These are phyloP conservation scores for Diaprepes abbreviatus DNA, from an alignment of 2,888 invertebrate species.

Conservation along the genomic window DNA sequence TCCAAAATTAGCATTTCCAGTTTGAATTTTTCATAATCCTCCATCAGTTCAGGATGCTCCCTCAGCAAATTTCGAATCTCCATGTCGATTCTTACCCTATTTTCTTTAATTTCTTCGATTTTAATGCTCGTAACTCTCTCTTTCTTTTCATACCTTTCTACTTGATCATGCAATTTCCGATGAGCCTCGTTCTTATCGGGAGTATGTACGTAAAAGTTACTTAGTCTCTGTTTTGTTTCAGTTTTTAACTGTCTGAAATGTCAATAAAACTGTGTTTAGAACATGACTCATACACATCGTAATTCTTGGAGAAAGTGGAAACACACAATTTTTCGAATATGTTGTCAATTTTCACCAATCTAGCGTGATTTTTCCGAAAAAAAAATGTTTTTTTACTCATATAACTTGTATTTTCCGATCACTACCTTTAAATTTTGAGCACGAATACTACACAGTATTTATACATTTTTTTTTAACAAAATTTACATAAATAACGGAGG, in stretches of 20 bases:
- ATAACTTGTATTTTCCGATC: too few species aligned
- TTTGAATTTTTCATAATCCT: constrained; percentile 53
- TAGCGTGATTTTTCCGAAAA: too few species aligned
- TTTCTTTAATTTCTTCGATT: constrained; percentile 53
- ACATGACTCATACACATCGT: too few species aligned
- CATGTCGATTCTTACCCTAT: constrained; percentile 54
- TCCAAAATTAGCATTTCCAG: constrained; percentile 47
- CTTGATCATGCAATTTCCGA: constrained; percentile 55
- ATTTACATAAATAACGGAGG: too few species aligned
- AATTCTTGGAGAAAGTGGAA: too few species aligned
- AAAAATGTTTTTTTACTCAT: too few species aligned
- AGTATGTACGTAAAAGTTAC: constrained; percentile 57
- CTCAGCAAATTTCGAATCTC: constrained; percentile 53
- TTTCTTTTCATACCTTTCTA: constrained; percentile 59
- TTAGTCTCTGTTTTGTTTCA: constrained; percentile 59
- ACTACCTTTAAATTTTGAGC: too few species aligned
- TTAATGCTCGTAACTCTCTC: constrained; percentile 53
- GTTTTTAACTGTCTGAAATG: constrained; percentile 61
- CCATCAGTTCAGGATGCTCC: constrained; percentile 54
- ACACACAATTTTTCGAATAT: too few species aligned
- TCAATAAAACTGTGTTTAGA: too few species aligned
- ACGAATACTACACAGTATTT: too few species aligned
- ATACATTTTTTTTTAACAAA: too few species aligned
- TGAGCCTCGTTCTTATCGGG: constrained; percentile 58
- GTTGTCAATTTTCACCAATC: too few species aligned